Evolutionary conservation across 2,888 invertebrate genomes (phyloP), one percentile per base, ranked within the genome.

Genomic region (Eupithecia centaureata): DNA sequence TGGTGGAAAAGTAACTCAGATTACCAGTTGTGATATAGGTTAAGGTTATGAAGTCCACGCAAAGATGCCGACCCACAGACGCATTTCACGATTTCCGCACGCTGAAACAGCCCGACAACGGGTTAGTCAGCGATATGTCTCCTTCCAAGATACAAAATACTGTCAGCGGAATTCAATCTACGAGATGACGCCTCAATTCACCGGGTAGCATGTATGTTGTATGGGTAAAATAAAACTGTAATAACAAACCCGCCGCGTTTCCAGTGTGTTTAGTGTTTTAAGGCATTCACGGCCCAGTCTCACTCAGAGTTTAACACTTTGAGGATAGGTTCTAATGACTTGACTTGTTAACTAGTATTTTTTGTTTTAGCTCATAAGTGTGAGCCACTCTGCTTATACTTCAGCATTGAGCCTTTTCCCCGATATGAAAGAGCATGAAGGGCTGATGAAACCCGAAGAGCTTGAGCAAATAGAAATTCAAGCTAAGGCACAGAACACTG

Each of bases 361-460:
- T 47, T 47, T 47, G 22, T 87, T 85, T 27, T 73, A 92, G 92
- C 79, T 93, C 0, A 91, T 92, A 68, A 88, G 88, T 65, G 85
- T 93, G 38, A 86, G 85, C 62, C 87, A 92, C 73, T 83, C 83
- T n/a, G 88, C 92, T 0, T 92, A 90, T 69, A 90, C 89, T 7
- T 91, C 91, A 18, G 91, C 94, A 5, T 77, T 93, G 12, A 93
- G 94, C 73, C 79, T 93, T 3, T 94, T 92, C 72, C 94, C 94
- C 3, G 89, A 89, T 57, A 92, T 93, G 90, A 86, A 86, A 72
- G 92, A 93, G 65, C 92, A 93, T 28, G 89, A 90, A 69, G 87
- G 86, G 2, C 76, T 93, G 0, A 70, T 93, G 62, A 87, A 79
- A 13, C 73, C 80, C 0, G 86, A 87, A 28, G 92, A 92, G 77